These are phyloP conservation scores for Polypterus senegalus DNA, from an alignment of 2,113 vertebrate genomes.

Conservation along the genomic window DNA sequence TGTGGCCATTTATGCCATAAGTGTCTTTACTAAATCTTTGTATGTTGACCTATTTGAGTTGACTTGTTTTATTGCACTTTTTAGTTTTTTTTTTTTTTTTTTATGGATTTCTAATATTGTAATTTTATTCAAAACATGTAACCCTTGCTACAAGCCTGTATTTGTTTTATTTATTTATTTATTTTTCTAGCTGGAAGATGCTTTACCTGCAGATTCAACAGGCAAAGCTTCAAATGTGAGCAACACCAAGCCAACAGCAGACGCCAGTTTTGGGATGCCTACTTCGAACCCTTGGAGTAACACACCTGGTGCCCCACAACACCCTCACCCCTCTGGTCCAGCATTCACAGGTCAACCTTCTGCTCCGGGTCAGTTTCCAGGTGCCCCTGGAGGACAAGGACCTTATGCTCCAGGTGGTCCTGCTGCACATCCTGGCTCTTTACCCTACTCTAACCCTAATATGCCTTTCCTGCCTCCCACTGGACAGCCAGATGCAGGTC, in stretches of 20 bases:
- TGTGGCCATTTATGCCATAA: too few species aligned
- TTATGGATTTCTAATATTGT: too few species aligned
- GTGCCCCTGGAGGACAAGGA: slow-evolving; percentile 42
- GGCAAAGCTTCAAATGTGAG: slow-evolving; percentile 36
- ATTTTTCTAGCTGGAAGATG: slow-evolving; percentile 43
- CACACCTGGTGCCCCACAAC: slow-evolving; percentile 38
- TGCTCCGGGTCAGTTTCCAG: slow-evolving; percentile 43
- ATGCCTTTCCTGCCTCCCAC: too few species aligned
- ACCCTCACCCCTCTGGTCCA: slow-evolving; percentile 42
- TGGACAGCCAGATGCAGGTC: slow-evolving; percentile 16
- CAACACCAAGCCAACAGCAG: slow-evolving; percentile 38
- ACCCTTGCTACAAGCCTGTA: too few species aligned
- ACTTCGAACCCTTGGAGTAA: slow-evolving; percentile 31
- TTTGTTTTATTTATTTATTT: background rate
- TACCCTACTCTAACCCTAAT: background rate
- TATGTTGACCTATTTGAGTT: too few species aligned
- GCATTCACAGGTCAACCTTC: slow-evolving; percentile 48
- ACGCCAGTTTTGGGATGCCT: slow-evolving; percentile 34
- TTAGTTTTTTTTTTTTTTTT: too few species aligned
- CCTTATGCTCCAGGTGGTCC: slow-evolving; percentile 34
- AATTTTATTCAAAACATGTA: too few species aligned
- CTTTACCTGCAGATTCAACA: slow-evolving; percentile 37
- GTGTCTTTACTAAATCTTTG: too few species aligned
- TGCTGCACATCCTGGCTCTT: background rate
- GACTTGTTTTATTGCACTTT: too few species aligned